phyloP scores from a whole-genome alignment of 2,888 invertebrate species.

The Conistra vaccinii region DNA sequence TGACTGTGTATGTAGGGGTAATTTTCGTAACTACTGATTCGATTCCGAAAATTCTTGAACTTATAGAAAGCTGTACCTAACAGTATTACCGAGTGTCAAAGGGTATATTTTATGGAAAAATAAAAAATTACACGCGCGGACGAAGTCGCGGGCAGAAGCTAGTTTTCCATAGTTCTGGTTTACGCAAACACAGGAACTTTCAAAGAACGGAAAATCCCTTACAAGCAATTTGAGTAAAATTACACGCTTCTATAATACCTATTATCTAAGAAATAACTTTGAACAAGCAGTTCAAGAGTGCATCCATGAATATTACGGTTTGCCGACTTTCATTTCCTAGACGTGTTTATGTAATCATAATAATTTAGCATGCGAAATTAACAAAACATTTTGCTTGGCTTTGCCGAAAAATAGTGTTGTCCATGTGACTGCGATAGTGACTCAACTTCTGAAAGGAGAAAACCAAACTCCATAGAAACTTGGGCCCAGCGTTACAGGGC shows the following conservation, averaged over 20 bases:
- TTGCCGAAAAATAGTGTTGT: constrained; percentile 31
- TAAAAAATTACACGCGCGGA: background rate
- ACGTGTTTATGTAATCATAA: constrained; percentile 73
- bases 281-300: constrained; percentile 65
- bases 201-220: constrained; percentile 4
- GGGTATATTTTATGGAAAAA: background rate
- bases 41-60: background rate
- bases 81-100: background rate
- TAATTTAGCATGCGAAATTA: constrained; percentile 66
- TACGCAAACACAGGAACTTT: constrained; percentile 21
- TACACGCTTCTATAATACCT: constrained; percentile 27
- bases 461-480: too few species aligned
- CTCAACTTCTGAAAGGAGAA: constrained; percentile 21
- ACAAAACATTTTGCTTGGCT: constrained; percentile 46
- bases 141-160: background rate
- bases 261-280: constrained; percentile 53
- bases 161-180: background rate
- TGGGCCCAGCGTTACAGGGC: too few species aligned
- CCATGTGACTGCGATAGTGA: constrained; percentile 12
- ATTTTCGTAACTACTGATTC: too few species aligned
- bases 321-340: constrained; percentile 80
- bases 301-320: constrained; percentile 61
- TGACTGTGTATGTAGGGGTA: too few species aligned
- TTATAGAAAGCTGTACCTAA: background rate
- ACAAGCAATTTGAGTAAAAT: constrained; percentile 50